phyloP scores from a whole-genome alignment of 2,888 invertebrate species.

The Aspidiotus rigidus region DNA sequence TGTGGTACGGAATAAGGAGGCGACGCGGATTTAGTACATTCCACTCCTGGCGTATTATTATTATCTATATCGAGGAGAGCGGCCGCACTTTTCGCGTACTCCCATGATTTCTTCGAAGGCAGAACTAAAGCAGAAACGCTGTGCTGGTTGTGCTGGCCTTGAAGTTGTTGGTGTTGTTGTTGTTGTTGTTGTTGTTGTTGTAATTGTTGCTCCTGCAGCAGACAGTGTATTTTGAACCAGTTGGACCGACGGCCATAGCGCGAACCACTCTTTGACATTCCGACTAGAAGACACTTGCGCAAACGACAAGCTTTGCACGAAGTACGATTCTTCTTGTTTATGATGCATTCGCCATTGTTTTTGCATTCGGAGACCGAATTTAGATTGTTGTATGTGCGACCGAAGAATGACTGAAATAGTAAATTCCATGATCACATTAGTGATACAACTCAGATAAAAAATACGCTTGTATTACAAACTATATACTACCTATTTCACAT shows the following conservation, averaged over 20 bases:
- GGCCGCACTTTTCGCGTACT: slow-evolving; percentile 15
- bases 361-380: slow-evolving; percentile 83
- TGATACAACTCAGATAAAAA: no score
- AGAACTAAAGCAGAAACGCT: background rate
- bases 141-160: background rate
- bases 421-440: slow-evolving; percentile 22
- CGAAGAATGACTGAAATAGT: slow-evolving; percentile 80
- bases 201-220: slow-evolving; percentile 64
- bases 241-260: slow-evolving; percentile 81
- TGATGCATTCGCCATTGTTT: slow-evolving; percentile 78
- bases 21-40: slow-evolving; percentile 3
- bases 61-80: slow-evolving; percentile 31
- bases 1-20: slow-evolving; percentile 9
- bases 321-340: slow-evolving; percentile 85
- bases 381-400: slow-evolving; percentile 81
- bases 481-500: background rate
- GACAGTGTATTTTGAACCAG: slow-evolving; percentile 89
- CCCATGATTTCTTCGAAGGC: slow-evolving; percentile 15
- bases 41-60: slow-evolving; percentile 20
- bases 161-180: slow-evolving; percentile 19
- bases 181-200: slow-evolving; percentile 36
- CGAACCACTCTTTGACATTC: slow-evolving; percentile 87
- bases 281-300: slow-evolving; percentile 74
- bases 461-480: background rate
- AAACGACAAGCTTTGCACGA: slow-evolving; percentile 84